Evolutionary conservation across 2,797 vertebrate species (phyloP).

Genomic region (Etheostoma nigrum): DNA sequence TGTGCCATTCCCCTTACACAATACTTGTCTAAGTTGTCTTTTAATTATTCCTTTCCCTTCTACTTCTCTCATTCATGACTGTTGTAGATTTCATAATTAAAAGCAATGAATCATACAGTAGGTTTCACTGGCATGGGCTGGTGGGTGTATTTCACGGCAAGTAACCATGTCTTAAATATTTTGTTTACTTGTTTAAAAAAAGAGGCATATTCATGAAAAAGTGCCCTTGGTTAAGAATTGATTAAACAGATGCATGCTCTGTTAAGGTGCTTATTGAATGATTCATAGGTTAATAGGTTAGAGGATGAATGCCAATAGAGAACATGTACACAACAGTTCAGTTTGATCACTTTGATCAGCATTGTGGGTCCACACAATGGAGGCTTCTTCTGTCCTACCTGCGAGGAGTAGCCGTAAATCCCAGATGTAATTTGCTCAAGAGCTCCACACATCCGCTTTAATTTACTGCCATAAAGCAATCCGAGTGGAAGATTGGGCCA

Average conservation of each 20-base stretch:
- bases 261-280: not conserved
- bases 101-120: conserved; percentile 6
- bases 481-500: conserved; percentile 55
- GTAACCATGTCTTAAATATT: not conserved
- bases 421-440: conserved; percentile 68
- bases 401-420: conserved; percentile 57
- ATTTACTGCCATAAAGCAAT: conserved; percentile 68
- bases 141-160: not conserved
- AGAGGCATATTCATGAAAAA: conserved; percentile 6
- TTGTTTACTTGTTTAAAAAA: conserved; percentile 8
- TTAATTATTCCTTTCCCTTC: not conserved
- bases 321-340: conserved; percentile 21
- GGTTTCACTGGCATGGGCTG: not conserved
- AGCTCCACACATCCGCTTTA: conserved; percentile 60
- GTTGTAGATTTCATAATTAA: not conserved
- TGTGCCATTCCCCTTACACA: not conserved
- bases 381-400: conserved; percentile 41
- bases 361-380: conserved; percentile 49
- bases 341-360: conserved; percentile 44
- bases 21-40: not conserved
- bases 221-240: not conserved
- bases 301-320: conserved; percentile 12
- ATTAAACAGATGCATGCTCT: not conserved
- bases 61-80: conserved; percentile 3
- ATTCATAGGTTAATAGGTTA: not conserved